A percentile compares a stretch with the other conserved stretches of the same genome.
Evolutionary conservation across 2,888 invertebrate genomes (phyloP).

Genomic region (Lycocerus yunnanus): DNA sequence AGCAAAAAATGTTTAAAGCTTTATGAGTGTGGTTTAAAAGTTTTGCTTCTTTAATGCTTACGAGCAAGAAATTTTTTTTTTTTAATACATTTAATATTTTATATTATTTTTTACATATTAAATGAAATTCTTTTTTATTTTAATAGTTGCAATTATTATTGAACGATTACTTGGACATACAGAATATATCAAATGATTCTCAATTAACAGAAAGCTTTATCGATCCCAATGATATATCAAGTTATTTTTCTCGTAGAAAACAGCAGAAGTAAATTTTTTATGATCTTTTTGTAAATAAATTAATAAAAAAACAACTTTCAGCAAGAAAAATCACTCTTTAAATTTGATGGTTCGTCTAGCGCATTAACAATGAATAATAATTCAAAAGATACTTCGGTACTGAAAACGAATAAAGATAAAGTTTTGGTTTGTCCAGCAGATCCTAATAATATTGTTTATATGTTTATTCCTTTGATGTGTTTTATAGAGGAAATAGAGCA

Average conservation of each 20-base stretch:
- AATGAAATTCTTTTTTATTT: constrained; percentile 21
- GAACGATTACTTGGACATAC: constrained; percentile 86
- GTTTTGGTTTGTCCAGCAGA: constrained; percentile 77
- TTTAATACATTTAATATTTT: not conserved
- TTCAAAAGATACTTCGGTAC: constrained; percentile 39
- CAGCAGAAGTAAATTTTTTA: constrained; percentile 50
- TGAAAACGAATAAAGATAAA: constrained; percentile 55
- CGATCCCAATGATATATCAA: constrained; percentile 60
- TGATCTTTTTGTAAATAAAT: not conserved
- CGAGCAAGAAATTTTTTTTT: not conserved
- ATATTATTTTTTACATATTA: constrained; percentile 10
- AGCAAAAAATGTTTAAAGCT: not conserved
- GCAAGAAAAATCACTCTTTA: constrained; percentile 67
- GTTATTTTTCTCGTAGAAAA: constrained; percentile 60
- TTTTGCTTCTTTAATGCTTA: not conserved
- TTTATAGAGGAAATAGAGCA: constrained; percentile 85
- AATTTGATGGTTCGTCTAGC: constrained; percentile 68
- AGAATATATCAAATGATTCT: constrained; percentile 71
- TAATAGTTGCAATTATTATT: constrained; percentile 80
- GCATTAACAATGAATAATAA: constrained; percentile 50
- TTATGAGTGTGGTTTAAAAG: not conserved
- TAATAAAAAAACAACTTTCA: constrained; percentile 40
- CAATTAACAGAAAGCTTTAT: constrained; percentile 52
- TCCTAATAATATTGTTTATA: constrained; percentile 73
- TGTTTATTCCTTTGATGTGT: constrained; percentile 80